Percentiles rank a stretch among this genome's conserved stretches.
These are phyloP conservation scores for Oncopodura yosiiana DNA, from an alignment of 1,140 invertebrate genomes.

Conservation along the genomic window DNA sequence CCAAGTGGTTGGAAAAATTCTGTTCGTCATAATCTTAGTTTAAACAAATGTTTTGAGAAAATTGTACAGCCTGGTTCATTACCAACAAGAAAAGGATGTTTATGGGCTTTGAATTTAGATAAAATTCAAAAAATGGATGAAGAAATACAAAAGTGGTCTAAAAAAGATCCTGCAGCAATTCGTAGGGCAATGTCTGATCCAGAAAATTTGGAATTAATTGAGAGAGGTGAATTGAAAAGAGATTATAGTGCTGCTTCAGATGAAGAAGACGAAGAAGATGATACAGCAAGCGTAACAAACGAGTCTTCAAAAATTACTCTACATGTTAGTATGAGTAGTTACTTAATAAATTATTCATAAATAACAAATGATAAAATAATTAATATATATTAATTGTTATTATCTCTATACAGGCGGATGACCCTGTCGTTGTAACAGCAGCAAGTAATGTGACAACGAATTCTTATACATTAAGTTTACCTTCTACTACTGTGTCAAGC, in stretches of 20 bases:
- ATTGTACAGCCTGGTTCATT: slow-evolving; percentile 70
- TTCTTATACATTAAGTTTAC: slow-evolving; percentile 33
- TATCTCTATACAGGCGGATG: slow-evolving; percentile 7
- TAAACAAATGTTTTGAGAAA: slow-evolving; percentile 97
- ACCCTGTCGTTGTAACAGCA: slow-evolving; percentile 23
- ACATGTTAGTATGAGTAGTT: slow-evolving; percentile 1
- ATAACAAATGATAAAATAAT: background rate
- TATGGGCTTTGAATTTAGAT: slow-evolving; percentile 92
- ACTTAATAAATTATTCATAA: background rate
- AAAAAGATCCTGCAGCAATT: slow-evolving; percentile 67
- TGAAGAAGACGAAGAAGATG: slow-evolving; percentile 44
- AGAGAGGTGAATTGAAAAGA: slow-evolving; percentile 74
- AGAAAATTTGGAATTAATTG: slow-evolving; percentile 66
- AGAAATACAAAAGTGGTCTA: slow-evolving; percentile 90
- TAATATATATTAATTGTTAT: background rate
- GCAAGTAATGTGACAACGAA: slow-evolving; percentile 18
- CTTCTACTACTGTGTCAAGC: slow-evolving; percentile 18
- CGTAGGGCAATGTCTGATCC: slow-evolving; percentile 84
- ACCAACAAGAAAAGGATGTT: slow-evolving; percentile 54
- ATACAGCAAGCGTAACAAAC: slow-evolving; percentile 6
- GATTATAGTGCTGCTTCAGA: slow-evolving; percentile 44
- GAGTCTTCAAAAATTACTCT: slow-evolving; percentile 24
- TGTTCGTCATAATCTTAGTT: slow-evolving; percentile 85
- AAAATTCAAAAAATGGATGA: slow-evolving; percentile 95
- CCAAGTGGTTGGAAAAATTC: slow-evolving; percentile 97